phyloP scores from a whole-genome alignment of 2,113 vertebrate genomes.

The Forbesichthys papilliferus region DNA sequence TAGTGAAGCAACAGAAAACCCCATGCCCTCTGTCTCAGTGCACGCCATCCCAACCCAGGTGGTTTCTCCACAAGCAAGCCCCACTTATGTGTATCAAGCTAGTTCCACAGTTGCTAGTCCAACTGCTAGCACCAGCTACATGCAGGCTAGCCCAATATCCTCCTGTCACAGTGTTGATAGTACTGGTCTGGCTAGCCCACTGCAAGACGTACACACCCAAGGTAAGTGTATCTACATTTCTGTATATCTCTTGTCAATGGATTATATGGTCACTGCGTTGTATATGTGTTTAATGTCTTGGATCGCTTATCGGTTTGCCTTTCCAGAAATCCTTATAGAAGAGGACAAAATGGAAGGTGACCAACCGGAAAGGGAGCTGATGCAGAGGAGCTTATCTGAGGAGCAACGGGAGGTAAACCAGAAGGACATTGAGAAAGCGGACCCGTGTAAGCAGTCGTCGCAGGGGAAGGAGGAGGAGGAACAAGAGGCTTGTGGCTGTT shows the following conservation, averaged over 20 bases:
- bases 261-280: background rate
- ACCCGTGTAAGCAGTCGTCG: background rate
- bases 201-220: background rate
- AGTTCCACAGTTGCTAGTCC: constrained; percentile 1
- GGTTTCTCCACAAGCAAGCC: constrained; percentile 11
- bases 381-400: too few species aligned
- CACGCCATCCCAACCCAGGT: background rate
- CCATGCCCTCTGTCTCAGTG: background rate
- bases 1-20: background rate
- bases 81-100: background rate
- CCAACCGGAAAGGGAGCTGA: background rate
- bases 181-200: background rate
- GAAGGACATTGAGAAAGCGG: background rate
- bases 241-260: too few species aligned
- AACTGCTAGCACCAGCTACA: background rate
- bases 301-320: background rate
- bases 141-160: background rate
- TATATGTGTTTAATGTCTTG: background rate
- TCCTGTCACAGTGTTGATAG: background rate
- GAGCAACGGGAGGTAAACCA: background rate
- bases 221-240: too few species aligned
- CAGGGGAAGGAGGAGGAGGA: background rate
- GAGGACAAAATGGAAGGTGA: background rate
- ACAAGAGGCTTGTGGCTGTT: background rate
- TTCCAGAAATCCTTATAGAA: background rate